Base-by-base conservation (phyloP, 2,888 invertebrate species). In the Megastigmus dorsalis region DNA sequence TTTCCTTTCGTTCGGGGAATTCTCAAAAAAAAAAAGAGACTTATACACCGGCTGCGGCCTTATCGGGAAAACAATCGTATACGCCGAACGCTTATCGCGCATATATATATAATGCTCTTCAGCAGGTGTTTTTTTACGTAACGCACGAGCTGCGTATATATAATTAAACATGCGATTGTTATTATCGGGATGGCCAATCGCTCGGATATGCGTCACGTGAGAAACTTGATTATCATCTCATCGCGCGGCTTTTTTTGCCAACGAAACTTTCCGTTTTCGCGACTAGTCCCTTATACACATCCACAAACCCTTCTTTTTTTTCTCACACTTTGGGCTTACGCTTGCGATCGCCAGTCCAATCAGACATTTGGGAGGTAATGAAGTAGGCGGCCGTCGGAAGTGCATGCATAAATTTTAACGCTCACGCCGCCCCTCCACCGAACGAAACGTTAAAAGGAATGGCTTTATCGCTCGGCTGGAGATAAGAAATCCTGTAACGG, bases 91-190 rank as follows among this genome's bases (percentile, higher is more conserved):
- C 10, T 50, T 69, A 23, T 69, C 30, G 10, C 7, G 4, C n/a
- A n/a, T n/a, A n/a, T n/a, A n/a, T n/a, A n/a, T n/a, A n/a, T 9
- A 3, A 15, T 9, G 33, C 10, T 20, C 48, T 45, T 33, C 23
- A 33, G 60, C 60, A 52, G 60, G 69, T 52, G 43, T 57, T 45
- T n/a, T n/a, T n/a, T 71, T 65, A 36, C 15, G 30, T 65, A 65
- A 71, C 20, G 38, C 2, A 33, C 13, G n/a, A 4, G 0, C 41
- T 20, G 10, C 20, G 54, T 9, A 36, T 38, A n/a, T 26, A n/a
- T 63, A 55, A 63, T 63, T 45, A 63, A 63, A 38, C 63, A 55
- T 18, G 38, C 38, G 45, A 62, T 62, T 54, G 18, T 54, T 43
- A 52, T 57, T 67, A 65, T 73, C 65, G 65, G 18, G 41, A 65